Evolutionary conservation across 2,113 vertebrate species (phyloP).

Genomic region (Archilochus colubris): DNA sequence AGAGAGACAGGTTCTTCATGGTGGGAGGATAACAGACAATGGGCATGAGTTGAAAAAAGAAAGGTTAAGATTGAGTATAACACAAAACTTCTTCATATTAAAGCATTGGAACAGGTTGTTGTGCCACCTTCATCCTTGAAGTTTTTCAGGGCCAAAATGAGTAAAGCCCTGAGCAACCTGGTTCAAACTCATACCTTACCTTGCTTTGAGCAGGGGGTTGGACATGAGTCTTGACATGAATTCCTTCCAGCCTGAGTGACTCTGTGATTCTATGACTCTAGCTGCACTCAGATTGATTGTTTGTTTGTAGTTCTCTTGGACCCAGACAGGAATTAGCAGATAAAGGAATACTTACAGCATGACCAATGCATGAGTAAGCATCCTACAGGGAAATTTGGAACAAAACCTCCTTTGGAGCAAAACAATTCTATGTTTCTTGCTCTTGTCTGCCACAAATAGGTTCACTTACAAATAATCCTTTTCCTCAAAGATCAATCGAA

Average conservation of each 20-base stretch:
- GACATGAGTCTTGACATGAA: not conserved
- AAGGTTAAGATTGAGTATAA: not conserved
- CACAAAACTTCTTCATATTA: not conserved
- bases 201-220: not conserved
- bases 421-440: not conserved
- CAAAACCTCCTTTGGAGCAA: not conserved
- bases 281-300: not conserved
- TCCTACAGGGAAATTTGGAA: not conserved
- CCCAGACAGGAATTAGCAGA: not conserved
- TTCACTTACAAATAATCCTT: constrained; percentile 11
- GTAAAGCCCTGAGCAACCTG: not conserved
- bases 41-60: not conserved
- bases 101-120: not conserved
- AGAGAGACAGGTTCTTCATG: not conserved
- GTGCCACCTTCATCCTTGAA: not conserved
- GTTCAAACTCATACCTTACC: not conserved
- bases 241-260: not conserved
- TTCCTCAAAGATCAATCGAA: constrained; percentile 29
- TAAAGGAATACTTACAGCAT: not conserved
- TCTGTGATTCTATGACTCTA: not conserved
- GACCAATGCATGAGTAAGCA: constrained; percentile 35
- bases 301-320: not conserved
- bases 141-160: not conserved
- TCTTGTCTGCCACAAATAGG: not conserved
- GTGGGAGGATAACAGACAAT: not conserved